A percentile compares a stretch with the other conserved stretches of the same genome.
These are phyloP conservation scores for Colostygia pectinataria DNA, from an alignment of 2,888 invertebrate genomes.

Conservation along the genomic window DNA sequence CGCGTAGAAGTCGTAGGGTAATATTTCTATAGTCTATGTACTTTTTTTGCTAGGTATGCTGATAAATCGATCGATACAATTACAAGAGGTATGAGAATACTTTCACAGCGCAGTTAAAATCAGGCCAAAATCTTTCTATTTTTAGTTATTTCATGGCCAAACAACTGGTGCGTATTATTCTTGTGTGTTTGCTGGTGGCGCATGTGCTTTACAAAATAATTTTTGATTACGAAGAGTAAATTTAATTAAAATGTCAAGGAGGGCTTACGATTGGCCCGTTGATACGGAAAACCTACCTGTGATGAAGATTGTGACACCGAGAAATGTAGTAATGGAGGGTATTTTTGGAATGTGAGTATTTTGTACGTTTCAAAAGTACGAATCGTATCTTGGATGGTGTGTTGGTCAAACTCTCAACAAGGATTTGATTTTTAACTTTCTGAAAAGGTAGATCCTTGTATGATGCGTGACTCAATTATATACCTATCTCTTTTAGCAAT, in stretches of 20 bases:
- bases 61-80: no score
- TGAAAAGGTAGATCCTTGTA: no score
- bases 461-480: no score
- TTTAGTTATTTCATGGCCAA: constrained; percentile 29
- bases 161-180: constrained; percentile 10
- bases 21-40: no score
- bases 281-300: constrained; percentile 67
- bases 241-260: constrained; percentile 48
- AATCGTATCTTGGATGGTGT: background rate
- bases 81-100: background rate
- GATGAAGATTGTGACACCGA: constrained; percentile 66
- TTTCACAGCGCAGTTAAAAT: background rate
- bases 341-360: constrained; percentile 67
- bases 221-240: background rate
- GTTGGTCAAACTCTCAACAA: background rate
- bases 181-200: background rate
- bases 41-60: no score
- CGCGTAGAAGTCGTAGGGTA: no score
- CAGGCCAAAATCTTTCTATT: constrained; percentile 29
- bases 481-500: no score
- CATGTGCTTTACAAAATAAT: constrained; percentile 1
- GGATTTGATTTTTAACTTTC: no score
- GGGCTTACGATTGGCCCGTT: constrained; percentile 56
- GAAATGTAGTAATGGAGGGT: constrained; percentile 58
- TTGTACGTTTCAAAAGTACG: background rate